Percentiles rank a stretch among this genome's conserved stretches.
phyloP scores from a whole-genome alignment of 2,888 invertebrate genomes.

The Cheilosia vulpina region DNA sequence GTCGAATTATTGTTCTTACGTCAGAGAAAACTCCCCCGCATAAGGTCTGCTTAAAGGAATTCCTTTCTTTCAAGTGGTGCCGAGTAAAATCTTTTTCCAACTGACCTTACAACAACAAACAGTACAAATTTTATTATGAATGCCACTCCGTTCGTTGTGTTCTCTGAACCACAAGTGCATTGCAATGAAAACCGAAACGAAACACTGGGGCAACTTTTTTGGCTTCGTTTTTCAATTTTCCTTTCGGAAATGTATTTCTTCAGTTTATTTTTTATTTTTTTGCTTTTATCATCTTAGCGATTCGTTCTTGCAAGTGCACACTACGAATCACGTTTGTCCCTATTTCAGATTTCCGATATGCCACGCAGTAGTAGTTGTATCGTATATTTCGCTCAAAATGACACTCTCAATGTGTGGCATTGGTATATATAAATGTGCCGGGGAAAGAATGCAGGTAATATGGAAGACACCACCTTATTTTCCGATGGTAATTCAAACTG shows the following conservation, averaged over 20 bases:
- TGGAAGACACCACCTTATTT: conserved; percentile 37
- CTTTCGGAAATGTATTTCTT: conserved; percentile 13
- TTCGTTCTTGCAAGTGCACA: conserved; percentile 32
- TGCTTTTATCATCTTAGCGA: background rate
- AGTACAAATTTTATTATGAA: conserved; percentile 14
- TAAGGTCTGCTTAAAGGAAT: background rate
- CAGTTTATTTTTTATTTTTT: background rate
- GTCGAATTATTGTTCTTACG: conserved; percentile 11
- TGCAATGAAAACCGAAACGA: conserved; percentile 48
- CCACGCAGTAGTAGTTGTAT: conserved; percentile 55
- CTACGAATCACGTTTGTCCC: conserved; percentile 57
- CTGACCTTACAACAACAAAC: conserved; percentile 53
- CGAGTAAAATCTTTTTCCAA: conserved; percentile 26
- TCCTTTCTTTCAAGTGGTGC: conserved; percentile 27
- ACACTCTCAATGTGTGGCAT: conserved; percentile 53
- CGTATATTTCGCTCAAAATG: conserved; percentile 18
- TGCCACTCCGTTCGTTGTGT: conserved; percentile 6
- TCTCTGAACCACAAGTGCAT: conserved; percentile 41
- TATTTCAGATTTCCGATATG: conserved; percentile 61
- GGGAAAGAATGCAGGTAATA: conserved; percentile 36
- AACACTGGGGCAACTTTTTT: conserved; percentile 62
- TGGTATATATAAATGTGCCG: background rate
- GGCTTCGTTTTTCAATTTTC: conserved; percentile 72
- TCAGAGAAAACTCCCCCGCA: background rate
- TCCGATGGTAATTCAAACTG: conserved; percentile 69